Base-by-base conservation (phyloP, 2,113 vertebrate species). In the Mustela nigripes region DNA sequence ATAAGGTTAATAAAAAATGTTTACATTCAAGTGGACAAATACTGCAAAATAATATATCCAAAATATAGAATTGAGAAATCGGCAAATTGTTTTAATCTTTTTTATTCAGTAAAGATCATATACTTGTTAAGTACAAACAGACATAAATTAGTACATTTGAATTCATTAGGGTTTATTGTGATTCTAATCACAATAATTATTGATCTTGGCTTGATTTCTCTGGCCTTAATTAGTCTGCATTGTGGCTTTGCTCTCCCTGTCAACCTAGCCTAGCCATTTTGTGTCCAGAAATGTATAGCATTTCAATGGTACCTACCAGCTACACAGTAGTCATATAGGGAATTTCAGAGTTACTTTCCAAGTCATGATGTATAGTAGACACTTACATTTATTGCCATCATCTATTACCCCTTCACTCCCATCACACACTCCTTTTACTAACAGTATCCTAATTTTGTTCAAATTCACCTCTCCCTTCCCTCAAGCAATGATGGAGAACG, bases 141-240 rank as follows among this genome's bases (percentile, higher is more conserved):
- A 95, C 11, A 92, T 89, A 96, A 97, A 97, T 97, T 92, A 91
- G 81, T 94, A 76, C 31, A 97, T 95, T 94, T 93, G 84, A 42
- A 91, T 87, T 97, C 94, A 97, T 97, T 96, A 97, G 53, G 60
- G 45, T 81, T 97, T 95, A 97, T 94, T 98, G 91, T 97, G 76
- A 82, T 81, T 94, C 45, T 85, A 97, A 96, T 97, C 98, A 97
- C 94, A 97, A 95, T 95, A 91, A 98, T 91, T 90, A 97, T 92
- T 97, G 94, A 96, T 95, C 88, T 88, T 95, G 91, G 91, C 58
- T 96, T 69, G 93, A 94, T 79, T 90, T 92, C 74, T 92, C 67
- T 95, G 69, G 65, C 80, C 65, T 95, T 92, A 97, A 97, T 97
- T 94, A 96, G 94, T 84, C 73, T 90, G n/a, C 53, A 96, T 85